Base-by-base conservation (phyloP, 2,888 invertebrate genomes). In the Tetragonula carbonaria region DNA sequence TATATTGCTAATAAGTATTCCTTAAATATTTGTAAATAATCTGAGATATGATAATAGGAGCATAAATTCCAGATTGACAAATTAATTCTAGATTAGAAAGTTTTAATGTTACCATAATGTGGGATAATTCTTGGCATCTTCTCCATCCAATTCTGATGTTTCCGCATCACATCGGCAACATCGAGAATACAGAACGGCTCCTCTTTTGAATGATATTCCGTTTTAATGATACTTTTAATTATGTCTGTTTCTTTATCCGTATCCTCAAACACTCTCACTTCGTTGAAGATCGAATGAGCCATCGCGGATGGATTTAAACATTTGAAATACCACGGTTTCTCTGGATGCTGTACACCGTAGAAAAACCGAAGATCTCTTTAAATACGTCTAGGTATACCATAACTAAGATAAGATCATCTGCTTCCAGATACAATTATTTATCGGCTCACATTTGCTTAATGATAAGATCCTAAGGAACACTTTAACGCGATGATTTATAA, bases 111-210 rank as follows among this genome's bases (percentile, higher is more conserved):
- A 93, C 94, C 93, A 74, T 91, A 95, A 80, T 93, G 85, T 6
- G 94, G 93, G 73, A 87, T 67, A n/a, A 95, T 89, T 80, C 92
- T 86, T 57, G 95, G 94, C 87, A 95, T 92, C 80, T 92, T 91
- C 51, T 79, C 80, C 14, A 90, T 86, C 94, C 94, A 95, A 51
- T 92, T 85, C 28, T 86, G 84, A 78, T 94, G 92, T 80, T 92
- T 94, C 63, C 88, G 80, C 55, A 93, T 81, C 63, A 93, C 81
- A 68, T 92, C 90, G 45, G 88, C 93, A 53, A 94, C 66, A 53
- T 94, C 91, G 67, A 93, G 78, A 13, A 93, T 86, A 59, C 93
- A 93, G 78, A 94, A 93, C 2, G 93, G 86, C 53, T 93, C 93
- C 53, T 93, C 92, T 4, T 59, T 50, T 2, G 28, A 11, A 6